phyloP scores from a whole-genome alignment of 2,888 invertebrate genomes.

The Lepidonotus clava region DNA sequence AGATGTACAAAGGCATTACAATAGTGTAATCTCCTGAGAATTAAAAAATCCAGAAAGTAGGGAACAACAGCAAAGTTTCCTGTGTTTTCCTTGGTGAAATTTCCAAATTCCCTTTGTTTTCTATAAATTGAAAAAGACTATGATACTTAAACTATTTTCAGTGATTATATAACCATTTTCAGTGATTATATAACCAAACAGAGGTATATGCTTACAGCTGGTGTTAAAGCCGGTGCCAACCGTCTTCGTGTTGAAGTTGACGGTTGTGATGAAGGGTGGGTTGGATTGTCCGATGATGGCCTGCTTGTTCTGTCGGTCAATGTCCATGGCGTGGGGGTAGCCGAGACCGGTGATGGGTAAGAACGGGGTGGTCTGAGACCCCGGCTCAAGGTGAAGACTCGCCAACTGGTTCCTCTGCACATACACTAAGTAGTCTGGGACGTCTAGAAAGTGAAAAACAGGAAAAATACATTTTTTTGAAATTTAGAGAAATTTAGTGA shows the following conservation, averaged over 20 bases:
- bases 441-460: slow-evolving; percentile 83
- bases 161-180: too few relatives aligned
- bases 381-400: slow-evolving; percentile 92
- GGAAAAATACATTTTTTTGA: too few relatives aligned
- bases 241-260: slow-evolving; percentile 1
- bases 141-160: too few relatives aligned
- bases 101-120: too few relatives aligned
- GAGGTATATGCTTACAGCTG: background rate
- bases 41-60: too few relatives aligned
- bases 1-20: too few relatives aligned
- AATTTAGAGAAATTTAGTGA: too few relatives aligned
- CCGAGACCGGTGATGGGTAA: slow-evolving; percentile 83
- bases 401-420: slow-evolving; percentile 96
- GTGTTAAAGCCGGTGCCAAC: background rate
- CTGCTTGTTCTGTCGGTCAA: slow-evolving; percentile 3
- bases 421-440: slow-evolving; percentile 94
- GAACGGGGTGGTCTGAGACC: slow-evolving; percentile 86
- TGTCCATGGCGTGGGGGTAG: background rate
- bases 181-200: background rate
- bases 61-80: too few relatives aligned
- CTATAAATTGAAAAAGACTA: too few relatives aligned
- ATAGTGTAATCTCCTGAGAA: too few relatives aligned
- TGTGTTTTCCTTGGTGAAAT: too few relatives aligned
- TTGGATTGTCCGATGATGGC: background rate
- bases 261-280: background rate